A percentile compares a stretch with the other conserved stretches of the same genome.
phyloP scores from a whole-genome alignment of 2,888 invertebrate species.

The Drosophila histrio region DNA sequence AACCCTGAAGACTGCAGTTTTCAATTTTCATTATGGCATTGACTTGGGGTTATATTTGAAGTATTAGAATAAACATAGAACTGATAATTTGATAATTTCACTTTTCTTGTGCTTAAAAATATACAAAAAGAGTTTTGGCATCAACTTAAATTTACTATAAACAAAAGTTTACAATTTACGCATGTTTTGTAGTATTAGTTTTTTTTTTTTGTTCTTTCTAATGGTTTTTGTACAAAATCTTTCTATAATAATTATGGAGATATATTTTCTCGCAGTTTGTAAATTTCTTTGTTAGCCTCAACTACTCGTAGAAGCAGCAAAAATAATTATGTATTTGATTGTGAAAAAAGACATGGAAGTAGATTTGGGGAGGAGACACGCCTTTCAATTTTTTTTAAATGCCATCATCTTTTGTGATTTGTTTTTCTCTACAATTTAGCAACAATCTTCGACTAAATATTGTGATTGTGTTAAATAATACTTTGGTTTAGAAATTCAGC shows the following conservation, averaged over 20 bases:
- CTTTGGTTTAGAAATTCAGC: conserved; percentile 73
- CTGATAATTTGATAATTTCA: conserved; percentile 37
- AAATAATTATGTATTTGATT: conserved; percentile 24
- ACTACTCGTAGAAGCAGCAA: conserved; percentile 52
- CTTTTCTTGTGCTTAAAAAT: conserved; percentile 36
- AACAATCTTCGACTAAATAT: conserved; percentile 51
- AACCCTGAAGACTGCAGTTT: conserved; percentile 70
- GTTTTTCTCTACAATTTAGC: conserved; percentile 22
- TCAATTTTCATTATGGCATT: conserved; percentile 28
- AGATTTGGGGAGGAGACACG: conserved; percentile 32
- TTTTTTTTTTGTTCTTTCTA: conserved; percentile 19
- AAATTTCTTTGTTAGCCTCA: conserved; percentile 47
- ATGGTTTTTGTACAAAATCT: conserved; percentile 62
- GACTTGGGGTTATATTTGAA: conserved; percentile 42
- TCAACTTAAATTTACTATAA: conserved; percentile 65
- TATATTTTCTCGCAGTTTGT: conserved; percentile 7
- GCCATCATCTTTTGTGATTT: conserved; percentile 74
- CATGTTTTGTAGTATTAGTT: neutral
- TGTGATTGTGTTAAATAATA: conserved; percentile 76
- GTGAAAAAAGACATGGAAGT: conserved; percentile 63
- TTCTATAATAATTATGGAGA: conserved; percentile 15
- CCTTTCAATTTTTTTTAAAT: conserved; percentile 66
- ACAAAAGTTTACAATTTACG: conserved; percentile 8
- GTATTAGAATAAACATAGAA: conserved; percentile 38
- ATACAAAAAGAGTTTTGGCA: conserved; percentile 62